Percentiles rank a stretch among this genome's conserved stretches.
Conservation (phyloP, 1,140 invertebrate genomes). For the Andricus grossulariae region DNA sequence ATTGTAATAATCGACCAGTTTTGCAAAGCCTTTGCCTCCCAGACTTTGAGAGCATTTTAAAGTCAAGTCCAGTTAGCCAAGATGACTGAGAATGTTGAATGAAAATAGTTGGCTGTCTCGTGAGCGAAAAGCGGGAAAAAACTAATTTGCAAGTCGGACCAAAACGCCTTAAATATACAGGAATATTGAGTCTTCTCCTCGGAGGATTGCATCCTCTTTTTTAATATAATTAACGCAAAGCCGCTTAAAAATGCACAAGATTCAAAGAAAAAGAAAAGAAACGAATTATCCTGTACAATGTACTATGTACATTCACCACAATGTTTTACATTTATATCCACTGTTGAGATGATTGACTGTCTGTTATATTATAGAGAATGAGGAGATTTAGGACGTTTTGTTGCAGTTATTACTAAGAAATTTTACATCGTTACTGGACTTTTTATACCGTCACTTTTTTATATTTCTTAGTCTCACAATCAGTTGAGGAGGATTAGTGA, state of each 20-base stretch:
- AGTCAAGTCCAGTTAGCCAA: background rate
- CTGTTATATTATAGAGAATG: background rate
- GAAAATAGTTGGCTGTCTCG: background rate
- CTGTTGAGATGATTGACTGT: background rate
- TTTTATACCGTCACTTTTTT: slow-evolving; percentile 39
- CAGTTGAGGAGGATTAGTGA: background rate
- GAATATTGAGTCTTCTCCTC: slow-evolving; percentile 1
- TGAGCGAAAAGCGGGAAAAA: slow-evolving; percentile 1
- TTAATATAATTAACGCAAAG: slow-evolving; percentile 26
- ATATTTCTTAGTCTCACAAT: slow-evolving; percentile 34
- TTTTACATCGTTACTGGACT: slow-evolving; percentile 38
- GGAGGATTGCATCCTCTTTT: background rate
- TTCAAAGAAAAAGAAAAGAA: slow-evolving; percentile 7
- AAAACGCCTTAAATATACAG: slow-evolving; percentile 50
- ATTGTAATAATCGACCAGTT: background rate
- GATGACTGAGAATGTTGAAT: background rate
- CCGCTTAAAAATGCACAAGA: slow-evolving; percentile 60
- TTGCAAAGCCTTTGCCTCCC: background rate
- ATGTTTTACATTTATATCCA: background rate
- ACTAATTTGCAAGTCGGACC: slow-evolving; percentile 34
- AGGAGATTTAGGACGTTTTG: slow-evolving; percentile 39
- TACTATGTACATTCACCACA: background rate
- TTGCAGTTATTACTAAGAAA: slow-evolving; percentile 39
- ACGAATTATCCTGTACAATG: too few relatives aligned
- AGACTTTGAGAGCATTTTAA: background rate